Base-by-base conservation (phyloP, 2,888 invertebrate genomes). In the Eilema sororculum region DNA sequence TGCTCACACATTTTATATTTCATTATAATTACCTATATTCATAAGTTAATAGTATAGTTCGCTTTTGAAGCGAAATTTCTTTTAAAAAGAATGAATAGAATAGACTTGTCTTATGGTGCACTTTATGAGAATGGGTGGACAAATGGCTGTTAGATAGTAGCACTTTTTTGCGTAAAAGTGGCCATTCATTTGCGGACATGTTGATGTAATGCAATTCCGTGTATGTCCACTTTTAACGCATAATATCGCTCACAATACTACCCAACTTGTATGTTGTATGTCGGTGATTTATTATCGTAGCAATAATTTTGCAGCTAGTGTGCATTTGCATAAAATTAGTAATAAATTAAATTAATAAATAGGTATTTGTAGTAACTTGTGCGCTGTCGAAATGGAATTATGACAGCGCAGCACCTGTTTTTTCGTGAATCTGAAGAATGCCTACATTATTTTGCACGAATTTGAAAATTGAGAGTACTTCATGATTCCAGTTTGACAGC, bases 11-110 rank as follows among this genome's bases (percentile, higher is more conserved):
- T 59, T 64, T 33, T 52, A n/a, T 52, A 52, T 52, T 52, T 52
- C 52, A 52, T n/a, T 2, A n/a, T n/a, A n/a, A 52, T 52, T 52
- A n/a, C 20, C 8, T n/a, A 2, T 6, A n/a, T 52, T 0, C 1
- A 1, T 52, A 52, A 20, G 46, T 46, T 5, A 52, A 6, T 52
- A n/a, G 52, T 52, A 52, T 52, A 52, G n/a, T 8, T 52, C 57
- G 70, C 70, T 71, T 71, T 25, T 52, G 20, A 71, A 71, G 70
- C 63, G 70, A 63, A n/a, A 62, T 30, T 63, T 71, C 70, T 71
- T 71, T 71, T 41, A 33, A 67, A 71, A 71, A 67, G 70, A 63
- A 71, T 59, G 22, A 56, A 65, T 37, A 62, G 8, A 59, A 58
- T 67, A 67, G 60, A 22, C 16, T 52, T 67, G 30, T 24, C n/a